Evolutionary conservation across 2,888 invertebrate genomes (phyloP).

Genomic region (Ptilodon capucinus): DNA sequence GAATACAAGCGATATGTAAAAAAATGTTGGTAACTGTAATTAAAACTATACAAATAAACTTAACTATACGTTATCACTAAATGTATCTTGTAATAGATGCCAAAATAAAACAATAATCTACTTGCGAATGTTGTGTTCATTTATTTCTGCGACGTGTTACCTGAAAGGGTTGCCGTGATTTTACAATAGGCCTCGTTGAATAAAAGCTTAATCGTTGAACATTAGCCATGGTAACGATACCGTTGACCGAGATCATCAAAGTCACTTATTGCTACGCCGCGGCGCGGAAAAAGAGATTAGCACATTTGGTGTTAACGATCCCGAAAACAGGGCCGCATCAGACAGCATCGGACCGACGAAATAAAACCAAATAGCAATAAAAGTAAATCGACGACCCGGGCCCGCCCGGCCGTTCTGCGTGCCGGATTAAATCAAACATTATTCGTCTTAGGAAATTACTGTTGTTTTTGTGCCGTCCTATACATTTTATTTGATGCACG

Average conservation of each 20-base stretch:
- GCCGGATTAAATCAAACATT: conserved; percentile 80
- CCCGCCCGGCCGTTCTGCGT: conserved; percentile 63
- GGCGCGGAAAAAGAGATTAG: conserved; percentile 76
- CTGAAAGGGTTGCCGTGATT: not conserved
- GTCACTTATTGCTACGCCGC: conserved; percentile 63
- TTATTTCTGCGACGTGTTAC: not conserved
- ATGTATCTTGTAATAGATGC: too few species aligned
- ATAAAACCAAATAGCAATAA: conserved; percentile 80
- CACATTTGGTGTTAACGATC: conserved; percentile 78
- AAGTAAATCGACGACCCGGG: conserved; percentile 74
- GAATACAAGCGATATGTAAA: too few species aligned
- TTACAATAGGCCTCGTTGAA: not conserved
- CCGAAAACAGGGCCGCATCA: conserved; percentile 76
- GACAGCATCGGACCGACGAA: conserved; percentile 58
- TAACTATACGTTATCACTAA: too few species aligned
- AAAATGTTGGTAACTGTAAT: too few species aligned
- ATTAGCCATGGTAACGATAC: conserved; percentile 61
- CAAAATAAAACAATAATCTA: not conserved
- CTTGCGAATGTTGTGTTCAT: not conserved
- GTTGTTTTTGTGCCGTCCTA: conserved; percentile 68
- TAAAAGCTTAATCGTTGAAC: conserved; percentile 49
- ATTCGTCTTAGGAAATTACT: conserved; percentile 80
- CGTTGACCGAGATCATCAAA: conserved; percentile 56
- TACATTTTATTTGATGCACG: conserved; percentile 48
- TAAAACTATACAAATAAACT: too few species aligned